Base-by-base conservation (phyloP, 2,797 vertebrate species). In the Alcedo quadribrachys region DNA sequence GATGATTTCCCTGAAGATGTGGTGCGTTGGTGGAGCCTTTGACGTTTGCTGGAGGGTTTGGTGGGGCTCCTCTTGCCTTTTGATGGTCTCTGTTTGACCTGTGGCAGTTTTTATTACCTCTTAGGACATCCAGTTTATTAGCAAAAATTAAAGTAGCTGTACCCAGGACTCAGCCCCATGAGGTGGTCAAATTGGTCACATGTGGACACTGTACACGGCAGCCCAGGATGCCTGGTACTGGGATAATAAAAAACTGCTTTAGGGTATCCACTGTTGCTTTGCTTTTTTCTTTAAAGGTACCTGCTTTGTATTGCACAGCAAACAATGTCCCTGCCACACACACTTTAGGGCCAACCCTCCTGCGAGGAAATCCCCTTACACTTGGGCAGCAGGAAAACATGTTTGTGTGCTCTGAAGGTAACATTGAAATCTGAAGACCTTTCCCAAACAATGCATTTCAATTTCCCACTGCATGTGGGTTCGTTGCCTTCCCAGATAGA, bases 331-430 rank as follows among this genome's bases (percentile, higher is more conserved):
- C 30, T 28, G 61, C 48, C 14, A 53, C 33, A 21, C 32, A 21
- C 1, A 0, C 37, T 42, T 51, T 51, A 76, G 25, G 0, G 81
- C 67, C 87, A 89, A 1, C 3, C 12, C 15, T 78, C 43, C 70
- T 1, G 0, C 66, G 27, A 85, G 69, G 75, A 92, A 70, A 71
- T 71, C 70, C 55, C 45, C 42, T 75, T 70, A 67, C 46, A 21
- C 30, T 70, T 42, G 69, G n/a, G 77, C 62, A 68, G 70, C 62
- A 80, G 85, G 22, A 95, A 89, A 91, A 58, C 42, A 30, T n/a
- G 37, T 91, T 92, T 90, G 73, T 37, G 55, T 71, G 11, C 70
- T 68, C 69, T 87, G 53, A 27, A 89, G 80, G 42, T 67, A 68
- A 62, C 58, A 60, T 12, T 32, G 77, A 91, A 92, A 68, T 50